Base-by-base conservation (phyloP, 2,888 invertebrate genomes). In the Onchidella celtica region DNA sequence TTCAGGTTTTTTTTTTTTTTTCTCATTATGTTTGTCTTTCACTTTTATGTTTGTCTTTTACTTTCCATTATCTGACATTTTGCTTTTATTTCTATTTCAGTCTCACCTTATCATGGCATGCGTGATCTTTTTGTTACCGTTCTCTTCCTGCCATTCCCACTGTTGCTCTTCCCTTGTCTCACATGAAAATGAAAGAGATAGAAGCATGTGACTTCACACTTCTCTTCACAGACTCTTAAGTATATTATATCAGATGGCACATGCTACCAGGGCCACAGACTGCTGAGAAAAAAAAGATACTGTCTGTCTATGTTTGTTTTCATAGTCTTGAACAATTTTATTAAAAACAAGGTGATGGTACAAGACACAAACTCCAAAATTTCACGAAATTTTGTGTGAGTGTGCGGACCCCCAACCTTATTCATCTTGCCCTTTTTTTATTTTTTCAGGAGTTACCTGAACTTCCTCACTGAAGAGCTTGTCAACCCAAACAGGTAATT, bases 391-490 rank as follows among this genome's bases (percentile, higher is more conserved):
- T n/a, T n/a, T n/a, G n/a, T n/a, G n/a, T n/a, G n/a, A n/a, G n/a
- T n/a, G n/a, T n/a, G n/a, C n/a, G n/a, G n/a, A n/a, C n/a, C n/a
- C n/a, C n/a, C n/a, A n/a, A n/a, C n/a, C n/a, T n/a, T n/a, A n/a
- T n/a, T n/a, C n/a, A 47, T 47, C 9, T 47, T 47, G 47, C 6
- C 47, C n/a, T 4, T 34, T 32, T 69, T 17, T 40, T 38, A n/a
- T 34, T 3, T 24, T 32, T 27, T 11, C 55, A 78, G 70, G 78
- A 78, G 78, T 85, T 91, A 92, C 82, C 81, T 92, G 77, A 92
- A 92, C 81, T 92, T 92, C 80, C 82, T 92, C 47, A 91, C 91
- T 17, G 92, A 92, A 83, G 93, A 93, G 85, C 68, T 93, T 55
- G 91, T 92, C 40, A 88, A 92, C 75, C 93, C 93, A 78, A 90